phyloP scores from a whole-genome alignment of 2,797 vertebrate genomes.

The Platalea minor region DNA sequence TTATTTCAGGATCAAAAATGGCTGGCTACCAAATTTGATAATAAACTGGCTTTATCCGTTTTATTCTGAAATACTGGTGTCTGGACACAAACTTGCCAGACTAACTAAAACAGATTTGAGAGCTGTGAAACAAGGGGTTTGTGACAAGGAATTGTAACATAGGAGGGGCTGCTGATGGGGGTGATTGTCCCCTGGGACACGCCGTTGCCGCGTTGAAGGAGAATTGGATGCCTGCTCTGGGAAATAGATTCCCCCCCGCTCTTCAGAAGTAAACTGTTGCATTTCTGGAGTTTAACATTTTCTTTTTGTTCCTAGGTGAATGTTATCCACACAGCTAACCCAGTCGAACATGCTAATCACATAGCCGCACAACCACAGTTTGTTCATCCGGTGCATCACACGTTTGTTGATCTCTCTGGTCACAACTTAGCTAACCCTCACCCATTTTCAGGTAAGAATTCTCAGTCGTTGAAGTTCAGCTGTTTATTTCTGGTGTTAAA shows the following conservation, averaged over 20 bases:
- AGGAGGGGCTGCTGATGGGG: background rate
- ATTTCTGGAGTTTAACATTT: background rate
- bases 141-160: background rate
- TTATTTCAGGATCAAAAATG: background rate
- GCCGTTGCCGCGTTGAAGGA: background rate
- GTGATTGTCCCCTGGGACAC: background rate
- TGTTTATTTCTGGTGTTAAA: background rate
- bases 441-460: constrained; percentile 87
- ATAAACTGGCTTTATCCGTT: background rate
- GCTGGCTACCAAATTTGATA: background rate
- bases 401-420: constrained; percentile 93
- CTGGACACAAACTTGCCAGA: background rate
- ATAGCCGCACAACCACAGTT: constrained; percentile 93
- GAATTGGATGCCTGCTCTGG: background rate
- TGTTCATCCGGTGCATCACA: constrained; percentile 90
- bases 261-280: background rate
- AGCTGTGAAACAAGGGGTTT: background rate
- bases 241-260: background rate
- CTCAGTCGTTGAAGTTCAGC: background rate
- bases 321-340: constrained; percentile 93
- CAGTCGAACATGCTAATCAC: constrained; percentile 88
- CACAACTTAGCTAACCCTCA: constrained; percentile 94
- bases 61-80: background rate
- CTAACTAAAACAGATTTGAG: background rate
- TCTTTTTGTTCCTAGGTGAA: constrained; percentile 80